Percentiles rank a stretch among this genome's conserved stretches.
phyloP scores from a whole-genome alignment of 2,113 vertebrate genomes.

The Tauraco erythrolophus region DNA sequence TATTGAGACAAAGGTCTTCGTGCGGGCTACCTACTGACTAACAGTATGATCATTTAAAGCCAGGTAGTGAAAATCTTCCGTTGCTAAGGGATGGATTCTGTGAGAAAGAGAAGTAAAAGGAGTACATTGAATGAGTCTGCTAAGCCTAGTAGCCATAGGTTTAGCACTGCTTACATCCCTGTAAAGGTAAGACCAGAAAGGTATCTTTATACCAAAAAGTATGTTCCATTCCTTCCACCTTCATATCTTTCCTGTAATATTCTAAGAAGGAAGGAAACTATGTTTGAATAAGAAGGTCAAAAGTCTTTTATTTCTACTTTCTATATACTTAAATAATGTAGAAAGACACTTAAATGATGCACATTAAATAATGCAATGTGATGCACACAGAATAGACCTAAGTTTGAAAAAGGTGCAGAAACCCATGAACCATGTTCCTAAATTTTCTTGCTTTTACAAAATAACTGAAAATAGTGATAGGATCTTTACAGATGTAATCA shows the following conservation, averaged over 20 bases:
- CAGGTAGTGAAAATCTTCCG: neutral
- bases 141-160: neutral
- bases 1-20: neutral
- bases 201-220: neutral
- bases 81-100: neutral
- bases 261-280: neutral
- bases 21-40: neutral
- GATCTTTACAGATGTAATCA: neutral
- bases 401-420: neutral
- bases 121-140: neutral
- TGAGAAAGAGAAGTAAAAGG: neutral
- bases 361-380: neutral
- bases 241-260: accelerated
- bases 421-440: accelerated
- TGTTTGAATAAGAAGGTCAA: neutral
- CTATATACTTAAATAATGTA: neutral
- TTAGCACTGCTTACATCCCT: neutral
- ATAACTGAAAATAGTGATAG: neutral
- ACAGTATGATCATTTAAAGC: neutral
- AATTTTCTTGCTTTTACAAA: neutral
- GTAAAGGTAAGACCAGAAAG: neutral
- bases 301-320: neutral
- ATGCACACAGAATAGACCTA: neutral
- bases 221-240: neutral
- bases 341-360: neutral